Conservation (phyloP, 1,140 invertebrate genomes). For the Brachionus rotundiformis region DNA sequence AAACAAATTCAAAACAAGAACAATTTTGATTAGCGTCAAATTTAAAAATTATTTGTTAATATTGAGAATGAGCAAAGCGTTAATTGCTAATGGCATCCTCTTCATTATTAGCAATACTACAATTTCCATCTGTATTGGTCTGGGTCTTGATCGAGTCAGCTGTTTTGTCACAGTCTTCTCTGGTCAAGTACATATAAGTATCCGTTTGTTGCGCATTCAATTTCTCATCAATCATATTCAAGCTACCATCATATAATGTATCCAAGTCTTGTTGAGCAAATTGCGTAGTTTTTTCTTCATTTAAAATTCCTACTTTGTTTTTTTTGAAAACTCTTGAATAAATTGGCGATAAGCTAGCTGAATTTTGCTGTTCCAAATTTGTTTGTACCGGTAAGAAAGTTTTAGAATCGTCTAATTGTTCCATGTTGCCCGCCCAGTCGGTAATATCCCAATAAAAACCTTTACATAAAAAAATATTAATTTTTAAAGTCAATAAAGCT, state of each 20-base stretch:
- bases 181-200: constrained; percentile 33
- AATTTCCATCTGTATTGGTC: neutral
- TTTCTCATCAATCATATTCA: constrained; percentile 22
- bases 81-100: neutral
- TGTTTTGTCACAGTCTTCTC: constrained; percentile 34
- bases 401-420: neutral
- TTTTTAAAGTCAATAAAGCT: no score
- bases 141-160: constrained; percentile 6
- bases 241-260: neutral
- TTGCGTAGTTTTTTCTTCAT: neutral
- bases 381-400: neutral
- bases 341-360: constrained; percentile 26
- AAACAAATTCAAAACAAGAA: constrained; percentile 12
- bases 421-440: constrained; percentile 34
- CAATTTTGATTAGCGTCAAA: neutral
- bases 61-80: neutral
- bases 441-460: constrained; percentile 52
- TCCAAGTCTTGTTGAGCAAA: neutral
- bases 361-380: neutral
- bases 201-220: neutral
- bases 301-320: neutral
- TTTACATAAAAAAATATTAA: neutral
- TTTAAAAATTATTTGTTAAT: constrained; percentile 7
- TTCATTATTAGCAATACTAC: neutral
- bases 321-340: constrained; percentile 46